phyloP scores from a whole-genome alignment of 2,888 invertebrate genomes.

The Brachylomia viminalis region DNA sequence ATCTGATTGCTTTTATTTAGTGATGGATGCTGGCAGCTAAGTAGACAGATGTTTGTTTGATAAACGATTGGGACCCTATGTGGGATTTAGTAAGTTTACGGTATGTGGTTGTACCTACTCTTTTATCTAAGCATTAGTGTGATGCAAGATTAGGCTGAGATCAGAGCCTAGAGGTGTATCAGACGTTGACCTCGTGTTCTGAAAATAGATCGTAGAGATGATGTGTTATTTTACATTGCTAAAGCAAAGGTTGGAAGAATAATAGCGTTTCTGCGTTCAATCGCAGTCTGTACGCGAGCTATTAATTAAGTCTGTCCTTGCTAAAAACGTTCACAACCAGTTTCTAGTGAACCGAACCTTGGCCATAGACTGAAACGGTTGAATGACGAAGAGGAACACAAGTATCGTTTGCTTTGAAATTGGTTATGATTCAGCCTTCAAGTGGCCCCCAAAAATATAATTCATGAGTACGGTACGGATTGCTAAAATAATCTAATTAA shows the following conservation, averaged over 20 bases:
- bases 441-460: constrained; percentile 51
- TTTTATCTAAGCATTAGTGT: constrained; percentile 23
- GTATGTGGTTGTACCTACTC: constrained; percentile 19
- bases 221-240: constrained; percentile 25
- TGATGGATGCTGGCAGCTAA: constrained; percentile 67
- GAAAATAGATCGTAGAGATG: constrained; percentile 40
- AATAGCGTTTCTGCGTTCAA: constrained; percentile 44
- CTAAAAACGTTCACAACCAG: constrained; percentile 54
- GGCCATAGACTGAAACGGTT: constrained; percentile 53
- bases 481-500: constrained; percentile 71
- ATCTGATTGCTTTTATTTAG: constrained; percentile 69
- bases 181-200: constrained; percentile 54
- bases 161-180: constrained; percentile 38
- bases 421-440: constrained; percentile 49
- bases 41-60: constrained; percentile 49
- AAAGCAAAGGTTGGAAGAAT: constrained; percentile 21
- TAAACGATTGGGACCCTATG: constrained; percentile 42
- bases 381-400: constrained; percentile 43
- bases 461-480: constrained; percentile 38
- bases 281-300: constrained; percentile 28
- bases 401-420: constrained; percentile 35
- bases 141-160: constrained; percentile 29
- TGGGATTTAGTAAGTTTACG: constrained; percentile 37
- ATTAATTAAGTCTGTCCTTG: constrained; percentile 57
- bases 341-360: constrained; percentile 58